These are phyloP conservation scores for Lasiurus cinereus DNA, from an alignment of 2,113 vertebrate genomes.

Conservation along the genomic window DNA sequence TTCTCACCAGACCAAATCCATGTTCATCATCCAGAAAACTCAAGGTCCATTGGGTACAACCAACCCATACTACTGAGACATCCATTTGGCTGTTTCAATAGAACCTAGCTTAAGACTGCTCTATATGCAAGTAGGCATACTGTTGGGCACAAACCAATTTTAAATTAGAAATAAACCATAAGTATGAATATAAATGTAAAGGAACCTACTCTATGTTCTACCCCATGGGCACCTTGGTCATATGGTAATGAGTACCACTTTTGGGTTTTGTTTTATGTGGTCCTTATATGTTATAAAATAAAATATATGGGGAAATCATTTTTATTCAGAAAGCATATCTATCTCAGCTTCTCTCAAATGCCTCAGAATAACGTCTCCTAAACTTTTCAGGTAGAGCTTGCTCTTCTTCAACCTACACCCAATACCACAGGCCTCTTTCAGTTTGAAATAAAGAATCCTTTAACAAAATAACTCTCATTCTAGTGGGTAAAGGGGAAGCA, in stretches of 20 bases:
- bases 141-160: neutral
- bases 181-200: neutral
- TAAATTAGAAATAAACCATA: neutral
- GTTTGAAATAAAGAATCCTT: slow-evolving; percentile 9
- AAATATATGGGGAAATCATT: neutral
- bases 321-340: neutral
- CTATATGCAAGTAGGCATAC: accelerated
- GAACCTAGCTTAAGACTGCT: neutral
- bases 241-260: neutral
- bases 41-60: neutral
- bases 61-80: neutral
- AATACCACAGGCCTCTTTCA: neutral
- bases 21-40: neutral
- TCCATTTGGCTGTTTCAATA: neutral
- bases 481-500: neutral
- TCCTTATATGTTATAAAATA: neutral
- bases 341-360: neutral
- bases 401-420: neutral
- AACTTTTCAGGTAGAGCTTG: neutral
- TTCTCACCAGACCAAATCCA: neutral
- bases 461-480: slow-evolving; percentile 1
- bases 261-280: neutral
- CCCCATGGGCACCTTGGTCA: neutral
- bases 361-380: neutral
- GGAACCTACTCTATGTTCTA: neutral